Base-by-base conservation (phyloP, 2,888 invertebrate species). In the Lacanobia wlatinum region DNA sequence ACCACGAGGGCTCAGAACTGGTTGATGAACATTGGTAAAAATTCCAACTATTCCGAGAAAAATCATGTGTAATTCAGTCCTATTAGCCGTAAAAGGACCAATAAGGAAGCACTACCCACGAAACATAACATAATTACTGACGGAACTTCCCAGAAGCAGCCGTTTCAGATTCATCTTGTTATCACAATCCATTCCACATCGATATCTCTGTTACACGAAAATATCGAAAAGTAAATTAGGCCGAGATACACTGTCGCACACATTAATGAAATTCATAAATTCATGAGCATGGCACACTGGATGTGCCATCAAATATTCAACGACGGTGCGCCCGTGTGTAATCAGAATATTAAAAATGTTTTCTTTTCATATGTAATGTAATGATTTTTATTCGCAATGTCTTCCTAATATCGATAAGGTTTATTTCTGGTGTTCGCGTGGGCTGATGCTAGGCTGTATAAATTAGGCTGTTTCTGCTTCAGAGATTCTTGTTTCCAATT, bases 221-320 rank as follows among this genome's bases (percentile, higher is more conserved):
- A 80, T 82, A 86, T 84, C 73, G 78, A 83, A 83, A 86, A 81
- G 78, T 69, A 85, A 86, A 86, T 84, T 85, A 86, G 83, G 73
- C 55, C 62, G 70, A 83, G 78, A 79, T 71, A 78, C 73, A 78
- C 78, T 83, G 84, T 85, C 86, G 84, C 74, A 82, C 76, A 74
- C 84, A 90, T 90, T 92, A 92, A 93, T 92, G 89, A 87, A 84
- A 92, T 92, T 92, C 91, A 92, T 93, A 91, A 90, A 93, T 93
- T 92, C 92, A 90, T 89, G 82, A 85, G 74, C 87, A 80, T 82
- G 82, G 66, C 81, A 78, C 75, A 63, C 69, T 80, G 87, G 75
- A 82, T 86, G 82, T 82, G 83, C 79, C 89, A 91, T 91, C 87
- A 89, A 89, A 90, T 89, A 92, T 92, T 91, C 92, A 89, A 83